phyloP scores from a whole-genome alignment of 2,888 invertebrate genomes.

The Ichneumoninae sp. region DNA sequence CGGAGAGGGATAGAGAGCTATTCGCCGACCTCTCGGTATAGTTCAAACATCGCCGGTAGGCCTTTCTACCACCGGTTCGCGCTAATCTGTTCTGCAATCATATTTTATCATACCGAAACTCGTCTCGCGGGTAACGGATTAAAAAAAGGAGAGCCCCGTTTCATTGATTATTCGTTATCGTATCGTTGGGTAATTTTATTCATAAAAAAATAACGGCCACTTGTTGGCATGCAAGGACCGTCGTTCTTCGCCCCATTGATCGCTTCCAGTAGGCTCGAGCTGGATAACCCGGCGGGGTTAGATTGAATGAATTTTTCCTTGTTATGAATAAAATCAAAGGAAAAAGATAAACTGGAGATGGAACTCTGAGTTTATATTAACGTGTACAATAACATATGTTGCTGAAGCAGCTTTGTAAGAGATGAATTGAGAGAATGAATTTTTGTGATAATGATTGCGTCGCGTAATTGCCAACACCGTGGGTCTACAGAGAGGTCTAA shows the following conservation, averaged over 20 bases:
- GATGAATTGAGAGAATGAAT: slow-evolving; percentile 9
- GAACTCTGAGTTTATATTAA: too few relatives aligned
- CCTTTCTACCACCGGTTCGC: not conserved
- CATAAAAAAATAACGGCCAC: not conserved
- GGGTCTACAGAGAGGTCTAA: slow-evolving; percentile 10
- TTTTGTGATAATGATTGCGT: slow-evolving; percentile 36
- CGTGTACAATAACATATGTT: too few relatives aligned
- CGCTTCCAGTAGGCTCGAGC: too few relatives aligned
- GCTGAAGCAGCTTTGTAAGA: not conserved
- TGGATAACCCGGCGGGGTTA: too few relatives aligned
- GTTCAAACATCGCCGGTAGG: not conserved
- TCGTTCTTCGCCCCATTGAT: not conserved
- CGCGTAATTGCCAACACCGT: slow-evolving; percentile 41
- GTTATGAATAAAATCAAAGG: too few relatives aligned
- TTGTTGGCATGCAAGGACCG: not conserved
- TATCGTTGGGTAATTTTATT: not conserved
- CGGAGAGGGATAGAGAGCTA: slow-evolving; percentile 14
- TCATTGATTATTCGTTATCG: not conserved
- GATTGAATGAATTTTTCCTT: too few relatives aligned
- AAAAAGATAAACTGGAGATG: too few relatives aligned
- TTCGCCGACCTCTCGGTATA: not conserved
- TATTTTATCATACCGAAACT: not conserved
- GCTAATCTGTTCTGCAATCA: not conserved
- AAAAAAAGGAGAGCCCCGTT: not conserved
- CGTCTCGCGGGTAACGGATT: not conserved